These are phyloP conservation scores for Dynastes tityus DNA, from an alignment of 2,888 invertebrate genomes.

Conservation along the genomic window DNA sequence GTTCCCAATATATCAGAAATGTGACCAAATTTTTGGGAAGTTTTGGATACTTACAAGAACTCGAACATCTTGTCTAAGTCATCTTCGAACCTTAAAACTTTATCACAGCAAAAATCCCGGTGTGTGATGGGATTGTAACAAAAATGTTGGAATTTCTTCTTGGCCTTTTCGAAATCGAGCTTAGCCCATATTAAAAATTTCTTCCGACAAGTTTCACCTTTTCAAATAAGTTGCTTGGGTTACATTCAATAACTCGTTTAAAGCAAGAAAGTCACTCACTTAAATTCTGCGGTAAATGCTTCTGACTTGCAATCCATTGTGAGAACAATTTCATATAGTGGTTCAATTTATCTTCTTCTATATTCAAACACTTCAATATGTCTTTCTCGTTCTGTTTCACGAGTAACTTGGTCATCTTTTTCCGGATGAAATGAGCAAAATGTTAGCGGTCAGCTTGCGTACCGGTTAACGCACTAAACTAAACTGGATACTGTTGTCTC, in stretches of 20 bases:
- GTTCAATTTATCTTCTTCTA: neutral
- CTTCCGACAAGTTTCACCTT: neutral
- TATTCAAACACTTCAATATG: neutral
- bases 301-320: neutral
- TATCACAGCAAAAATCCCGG: too few species aligned
- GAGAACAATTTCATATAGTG: neutral
- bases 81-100: too few species aligned
- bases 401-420: neutral
- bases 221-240: conserved; percentile 50
- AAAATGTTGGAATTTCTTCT: neutral
- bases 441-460: too few species aligned
- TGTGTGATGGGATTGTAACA: conserved; percentile 5
- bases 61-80: too few species aligned
- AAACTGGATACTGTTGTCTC: too few species aligned
- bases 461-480: too few species aligned
- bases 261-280: too few species aligned
- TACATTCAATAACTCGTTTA: too few species aligned
- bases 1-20: neutral
- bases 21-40: neutral
- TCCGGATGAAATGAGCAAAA: neutral
- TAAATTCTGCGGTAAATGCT: too few species aligned
- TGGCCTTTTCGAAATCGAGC: conserved; percentile 12
- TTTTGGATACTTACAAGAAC: too few species aligned
- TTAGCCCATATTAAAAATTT: neutral
- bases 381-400: neutral